Evolutionary conservation across 2,797 vertebrate genomes (phyloP).

Genomic region (Valencia hispanica): DNA sequence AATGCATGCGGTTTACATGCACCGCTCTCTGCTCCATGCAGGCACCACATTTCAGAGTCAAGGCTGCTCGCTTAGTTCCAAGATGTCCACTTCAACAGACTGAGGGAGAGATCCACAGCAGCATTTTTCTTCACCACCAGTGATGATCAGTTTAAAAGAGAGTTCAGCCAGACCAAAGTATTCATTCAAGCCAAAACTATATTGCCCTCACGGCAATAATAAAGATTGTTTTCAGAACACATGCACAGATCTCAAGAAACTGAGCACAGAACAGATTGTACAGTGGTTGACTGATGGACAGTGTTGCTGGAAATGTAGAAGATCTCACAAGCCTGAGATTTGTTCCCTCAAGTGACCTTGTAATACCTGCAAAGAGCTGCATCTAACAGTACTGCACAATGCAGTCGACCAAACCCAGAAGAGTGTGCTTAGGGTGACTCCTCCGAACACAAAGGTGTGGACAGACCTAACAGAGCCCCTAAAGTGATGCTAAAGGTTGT

Average conservation of each 20-base stretch:
- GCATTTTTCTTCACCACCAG: not conserved
- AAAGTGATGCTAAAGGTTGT: too few species aligned
- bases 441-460: too few species aligned
- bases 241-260: not conserved
- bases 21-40: too few species aligned
- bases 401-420: slow-evolving; percentile 19
- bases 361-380: slow-evolving; percentile 42
- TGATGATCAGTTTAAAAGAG: not conserved
- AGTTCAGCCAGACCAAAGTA: not conserved
- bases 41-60: too few species aligned
- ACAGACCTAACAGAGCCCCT: too few species aligned
- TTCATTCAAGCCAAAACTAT: not conserved
- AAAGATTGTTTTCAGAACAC: too few species aligned
- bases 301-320: slow-evolving; percentile 35
- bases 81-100: not conserved
- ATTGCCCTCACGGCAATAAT: too few species aligned
- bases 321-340: slow-evolving; percentile 9
- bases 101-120: not conserved
- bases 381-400: slow-evolving; percentile 42
- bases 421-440: too few species aligned
- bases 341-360: slow-evolving; percentile 37
- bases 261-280: slow-evolving; percentile 8
- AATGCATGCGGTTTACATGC: too few species aligned
- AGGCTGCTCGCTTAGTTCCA: too few species aligned
- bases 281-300: slow-evolving; percentile 15